Conservation (phyloP, 2,888 invertebrate genomes). For the Amblyjoppa proteus region DNA sequence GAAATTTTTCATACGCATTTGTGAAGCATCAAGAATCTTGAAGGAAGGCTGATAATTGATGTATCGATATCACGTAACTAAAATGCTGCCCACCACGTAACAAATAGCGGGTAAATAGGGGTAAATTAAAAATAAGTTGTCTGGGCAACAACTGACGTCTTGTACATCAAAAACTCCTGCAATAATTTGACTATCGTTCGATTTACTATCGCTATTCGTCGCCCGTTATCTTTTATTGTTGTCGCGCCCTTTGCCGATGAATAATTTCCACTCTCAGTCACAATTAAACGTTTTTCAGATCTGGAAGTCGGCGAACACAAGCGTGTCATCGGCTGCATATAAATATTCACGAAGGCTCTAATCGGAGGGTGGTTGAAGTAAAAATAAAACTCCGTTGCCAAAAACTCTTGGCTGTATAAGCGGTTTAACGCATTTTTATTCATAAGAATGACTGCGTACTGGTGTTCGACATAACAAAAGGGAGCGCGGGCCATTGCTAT, state of each 20-base stretch:
- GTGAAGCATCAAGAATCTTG: not conserved
- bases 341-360: slow-evolving; percentile 52
- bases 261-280: not conserved
- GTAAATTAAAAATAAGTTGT: not conserved
- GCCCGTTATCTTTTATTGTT: slow-evolving; percentile 43
- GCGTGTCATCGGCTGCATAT: slow-evolving; percentile 82
- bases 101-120: not conserved
- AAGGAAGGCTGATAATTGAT: not conserved
- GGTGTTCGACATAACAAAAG: slow-evolving; percentile 5
- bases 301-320: slow-evolving; percentile 77
- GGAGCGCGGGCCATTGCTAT: slow-evolving; percentile 11
- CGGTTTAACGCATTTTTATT: slow-evolving; percentile 15
- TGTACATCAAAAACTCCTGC: not conserved
- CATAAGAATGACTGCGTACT: not conserved
- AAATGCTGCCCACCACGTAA: not conserved
- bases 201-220: slow-evolving; percentile 12
- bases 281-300: slow-evolving; percentile 76
- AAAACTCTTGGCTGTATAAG: slow-evolving; percentile 1
- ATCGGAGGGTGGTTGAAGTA: not conserved
- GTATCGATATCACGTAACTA: not conserved
- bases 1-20: not conserved
- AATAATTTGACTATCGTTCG: not conserved
- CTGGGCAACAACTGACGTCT: not conserved
- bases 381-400: slow-evolving; percentile 9
- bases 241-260: slow-evolving; percentile 10